These are phyloP conservation scores for Agrypnia vestita DNA, from an alignment of 1,140 invertebrate genomes.

Conservation along the genomic window DNA sequence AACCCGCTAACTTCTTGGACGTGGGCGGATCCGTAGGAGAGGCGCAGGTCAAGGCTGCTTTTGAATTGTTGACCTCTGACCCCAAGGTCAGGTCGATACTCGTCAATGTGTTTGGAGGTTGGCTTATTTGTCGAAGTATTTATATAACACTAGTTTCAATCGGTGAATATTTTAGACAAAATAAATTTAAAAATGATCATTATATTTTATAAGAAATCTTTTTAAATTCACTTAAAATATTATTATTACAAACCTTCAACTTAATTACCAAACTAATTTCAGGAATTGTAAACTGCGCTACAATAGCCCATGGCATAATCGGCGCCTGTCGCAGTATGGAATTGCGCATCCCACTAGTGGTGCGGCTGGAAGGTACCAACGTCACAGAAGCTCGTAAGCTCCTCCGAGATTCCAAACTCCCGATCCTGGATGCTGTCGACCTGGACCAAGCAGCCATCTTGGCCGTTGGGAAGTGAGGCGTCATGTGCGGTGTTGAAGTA, in stretches of 20 bases:
- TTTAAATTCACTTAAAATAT: background rate
- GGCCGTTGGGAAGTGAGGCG: slow-evolving; percentile 76
- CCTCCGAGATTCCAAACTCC: slow-evolving; percentile 86
- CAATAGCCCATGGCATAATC: slow-evolving; percentile 96
- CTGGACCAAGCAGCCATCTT: slow-evolving; percentile 94
- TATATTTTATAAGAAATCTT: background rate
- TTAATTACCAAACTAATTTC: slow-evolving; percentile 40
- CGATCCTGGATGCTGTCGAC: slow-evolving; percentile 86
- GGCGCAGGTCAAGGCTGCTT: slow-evolving; percentile 93
- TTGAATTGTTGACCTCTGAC: slow-evolving; percentile 93
- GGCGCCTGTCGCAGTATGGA: slow-evolving; percentile 87
- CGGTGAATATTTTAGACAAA: background rate
- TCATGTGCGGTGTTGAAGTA: no score
- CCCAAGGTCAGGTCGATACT: slow-evolving; percentile 95
- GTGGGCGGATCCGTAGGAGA: slow-evolving; percentile 97
- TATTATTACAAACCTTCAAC: background rate
- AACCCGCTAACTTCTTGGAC: slow-evolving; percentile 96
- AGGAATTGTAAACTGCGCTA: slow-evolving; percentile 97
- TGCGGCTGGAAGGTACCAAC: slow-evolving; percentile 92
- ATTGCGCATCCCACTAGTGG: slow-evolving; percentile 91
- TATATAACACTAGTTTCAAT: background rate
- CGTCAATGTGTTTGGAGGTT: slow-evolving; percentile 98
- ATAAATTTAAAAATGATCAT: background rate
- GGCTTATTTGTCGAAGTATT: background rate
- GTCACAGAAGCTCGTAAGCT: slow-evolving; percentile 79